These are phyloP conservation scores for Bucco capensis DNA, from an alignment of 2,113 vertebrate species.

Conservation along the genomic window DNA sequence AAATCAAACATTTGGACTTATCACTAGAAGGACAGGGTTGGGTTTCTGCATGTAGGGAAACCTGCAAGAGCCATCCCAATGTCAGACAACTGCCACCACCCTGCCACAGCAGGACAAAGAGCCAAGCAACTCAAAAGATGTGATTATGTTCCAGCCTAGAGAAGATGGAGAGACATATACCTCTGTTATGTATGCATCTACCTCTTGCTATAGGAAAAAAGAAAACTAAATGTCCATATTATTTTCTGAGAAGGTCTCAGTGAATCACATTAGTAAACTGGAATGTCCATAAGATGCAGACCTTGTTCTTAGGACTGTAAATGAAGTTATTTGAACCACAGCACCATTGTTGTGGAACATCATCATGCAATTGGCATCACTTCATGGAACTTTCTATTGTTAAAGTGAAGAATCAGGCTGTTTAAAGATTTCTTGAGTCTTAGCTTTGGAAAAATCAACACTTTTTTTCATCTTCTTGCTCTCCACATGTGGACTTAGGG, in stretches of 20 bases:
- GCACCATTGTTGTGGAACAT: fast-evolving
- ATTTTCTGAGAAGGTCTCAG: not conserved
- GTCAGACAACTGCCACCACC: fast-evolving
- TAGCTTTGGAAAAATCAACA: not conserved
- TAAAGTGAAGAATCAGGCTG: not conserved
- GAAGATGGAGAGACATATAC: not conserved
- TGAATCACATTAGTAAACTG: not conserved
- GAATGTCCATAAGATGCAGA: not conserved
- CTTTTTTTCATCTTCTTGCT: not conserved
- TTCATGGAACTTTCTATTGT: not conserved
- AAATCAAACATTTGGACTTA: not conserved
- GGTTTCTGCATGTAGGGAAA: not conserved
- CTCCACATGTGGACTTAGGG: not conserved
- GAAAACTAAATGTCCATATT: not conserved
- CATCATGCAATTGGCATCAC: not conserved
- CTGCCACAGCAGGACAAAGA: not conserved
- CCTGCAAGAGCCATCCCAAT: not conserved
- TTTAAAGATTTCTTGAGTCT: not conserved
- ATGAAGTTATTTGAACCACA: not conserved
- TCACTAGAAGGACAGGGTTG: not conserved
- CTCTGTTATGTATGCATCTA: not conserved
- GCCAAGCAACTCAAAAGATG: not conserved
- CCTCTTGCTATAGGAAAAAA: not conserved
- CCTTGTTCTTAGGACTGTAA: not conserved
- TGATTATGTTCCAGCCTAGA: not conserved